Evolutionary conservation across 2,113 vertebrate genomes (phyloP), one percentile per base, ranked within the genome.

Genomic region (Pteruthius melanotis): DNA sequence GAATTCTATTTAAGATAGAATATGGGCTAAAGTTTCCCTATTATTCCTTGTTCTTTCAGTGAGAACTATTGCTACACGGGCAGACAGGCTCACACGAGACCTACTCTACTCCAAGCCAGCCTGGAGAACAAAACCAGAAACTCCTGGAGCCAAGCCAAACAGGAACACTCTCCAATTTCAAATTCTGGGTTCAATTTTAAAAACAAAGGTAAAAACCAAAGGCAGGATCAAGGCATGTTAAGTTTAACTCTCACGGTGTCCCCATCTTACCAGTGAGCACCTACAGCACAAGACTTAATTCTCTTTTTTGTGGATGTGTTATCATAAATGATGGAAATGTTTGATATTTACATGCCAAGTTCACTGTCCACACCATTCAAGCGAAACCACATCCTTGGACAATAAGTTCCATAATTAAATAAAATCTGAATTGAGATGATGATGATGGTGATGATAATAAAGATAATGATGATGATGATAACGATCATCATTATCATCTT

Each of bases 151-250:
- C 47, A 93, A 90, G 72, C 35, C 86, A 89, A 78, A 78, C 24
- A 91, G 50, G 71, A 95, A 89, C 60, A 74, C 44, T 44, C 30
- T 92, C 72, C n/a, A 40, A 13, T 89, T 92, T 78, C 68, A 56
- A 42, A 79, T 69, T 71, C 52, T 79, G 61, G n/a, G 35, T 35
- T 83, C 16, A n/a, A 31, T 40, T 92, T 87, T 28, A 53, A 78
- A 88, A 78, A 42, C 23, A 53, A 53, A 11, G 13, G 1, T 21
- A 26, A 86, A 79, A 66, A 26, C 5, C 31, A 56, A 83, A 72
- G 50, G 35, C 30, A 42, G 74, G 65, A 59, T 31, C 27, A 63
- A 54, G 21, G 24, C 0, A 19, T 24, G 50, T 53, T 15, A 69
- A 83, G 44, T 47, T 59, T 39, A 88, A 31, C 45, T 42, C 61